Evolutionary conservation across 2,113 vertebrate species (phyloP), one percentile per base, ranked within the genome.

Genomic region (Entelurus aequoreus): DNA sequence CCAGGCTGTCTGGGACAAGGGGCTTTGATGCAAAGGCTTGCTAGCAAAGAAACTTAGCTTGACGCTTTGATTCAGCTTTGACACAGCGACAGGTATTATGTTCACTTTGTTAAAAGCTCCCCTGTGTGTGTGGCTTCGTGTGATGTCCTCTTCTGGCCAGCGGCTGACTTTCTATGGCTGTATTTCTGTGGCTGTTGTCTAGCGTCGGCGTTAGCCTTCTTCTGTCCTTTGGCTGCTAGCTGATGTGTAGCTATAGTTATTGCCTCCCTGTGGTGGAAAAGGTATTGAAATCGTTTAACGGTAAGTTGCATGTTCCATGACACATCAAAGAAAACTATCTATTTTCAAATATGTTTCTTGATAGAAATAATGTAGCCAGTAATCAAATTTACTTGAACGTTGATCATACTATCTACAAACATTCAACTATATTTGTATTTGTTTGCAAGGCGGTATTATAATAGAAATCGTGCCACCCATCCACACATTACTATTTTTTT

Each of bases 181-280:
- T 68, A 71, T 75, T 72, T 69, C 68, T 63, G 7, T 61, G 48
- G 75, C 72, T 75, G 71, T 79, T 79, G 74, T 74, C 5, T 64
- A 15, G 76, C 79, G 67, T 76, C 70, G 67, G 71, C 72, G 78
- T 80, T 83, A 80, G 79, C 75, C 63, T 60, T 66, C 72, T 62
- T 74, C 75, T 81, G 74, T 71, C 60, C 28, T 74, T 59, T 74
- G 62, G 55, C 76, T 78, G 72, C 63, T 86, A 78, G 77, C 82
- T 81, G 68, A 87, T 84, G 83, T 87, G 85, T 80, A 86, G 83
- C 83, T 83, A 71, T 81, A 86, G 76, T 80, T 81, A 77, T 74
- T 86, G 85, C 81, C 83, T 87, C 81, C 83, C 83, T 79, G 81
- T 83, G 81, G 83, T 85, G 83, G 85, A 83, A 84, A 83, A 84